Conservation (phyloP, 2,888 invertebrate genomes). For the Cataglyphis rosenhaueri region DNA sequence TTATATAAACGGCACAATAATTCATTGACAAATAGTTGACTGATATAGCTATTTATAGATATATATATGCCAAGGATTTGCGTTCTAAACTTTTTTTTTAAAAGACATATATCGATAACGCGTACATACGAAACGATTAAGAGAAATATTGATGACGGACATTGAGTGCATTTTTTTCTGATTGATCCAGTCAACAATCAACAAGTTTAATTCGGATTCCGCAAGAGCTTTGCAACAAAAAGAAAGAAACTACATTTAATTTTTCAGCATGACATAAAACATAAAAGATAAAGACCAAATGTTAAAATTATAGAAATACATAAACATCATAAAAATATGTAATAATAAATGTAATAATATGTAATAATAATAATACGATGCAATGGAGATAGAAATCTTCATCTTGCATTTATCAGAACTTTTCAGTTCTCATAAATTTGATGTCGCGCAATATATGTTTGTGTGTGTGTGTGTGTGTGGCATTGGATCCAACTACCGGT, state of each 20-base stretch:
- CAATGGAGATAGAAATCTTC: neutral
- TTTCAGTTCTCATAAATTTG: neutral
- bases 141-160: neutral
- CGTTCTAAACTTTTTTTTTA: neutral
- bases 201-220: constrained; percentile 1
- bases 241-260: neutral
- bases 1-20: constrained; percentile 18
- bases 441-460: neutral
- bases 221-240: neutral
- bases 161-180: neutral
- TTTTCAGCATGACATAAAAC: neutral
- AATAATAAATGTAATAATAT: neutral
- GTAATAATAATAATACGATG: neutral
- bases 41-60: constrained; percentile 8
- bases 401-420: too few species aligned
- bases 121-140: neutral
- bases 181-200: constrained; percentile 6
- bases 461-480: neutral
- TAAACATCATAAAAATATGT: neutral
- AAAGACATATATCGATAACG: constrained; percentile 7
- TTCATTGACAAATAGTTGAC: constrained; percentile 6
- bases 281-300: neutral
- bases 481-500: neutral
- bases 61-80: neutral
- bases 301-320: neutral